Evolutionary conservation across 1,140 invertebrate genomes (phyloP).

Genomic region (Cylas formicarius): DNA sequence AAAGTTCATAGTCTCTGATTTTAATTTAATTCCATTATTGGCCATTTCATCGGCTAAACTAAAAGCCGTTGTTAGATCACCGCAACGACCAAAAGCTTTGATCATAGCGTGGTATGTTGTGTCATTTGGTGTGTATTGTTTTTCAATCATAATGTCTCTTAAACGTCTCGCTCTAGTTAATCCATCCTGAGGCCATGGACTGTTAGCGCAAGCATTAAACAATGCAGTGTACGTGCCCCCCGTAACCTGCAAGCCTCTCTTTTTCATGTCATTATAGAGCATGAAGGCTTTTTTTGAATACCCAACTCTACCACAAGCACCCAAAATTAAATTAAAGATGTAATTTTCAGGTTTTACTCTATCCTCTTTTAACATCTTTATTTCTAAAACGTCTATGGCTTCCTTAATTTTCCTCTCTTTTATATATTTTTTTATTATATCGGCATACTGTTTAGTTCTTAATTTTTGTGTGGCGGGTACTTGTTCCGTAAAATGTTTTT

Average conservation of each 20-base stretch:
- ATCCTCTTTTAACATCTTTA: conserved; percentile 66
- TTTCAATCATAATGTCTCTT: conserved; percentile 59
- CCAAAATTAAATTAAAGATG: conserved; percentile 73
- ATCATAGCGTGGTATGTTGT: conserved; percentile 83
- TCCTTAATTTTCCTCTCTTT: conserved; percentile 55
- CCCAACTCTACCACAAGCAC: conserved; percentile 69
- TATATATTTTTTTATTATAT: conserved; percentile 62
- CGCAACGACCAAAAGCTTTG: conserved; percentile 80
- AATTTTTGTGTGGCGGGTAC: conserved; percentile 45
- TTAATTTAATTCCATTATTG: conserved; percentile 55
- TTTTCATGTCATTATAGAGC: conserved; percentile 76
- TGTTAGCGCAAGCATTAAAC: conserved; percentile 82
- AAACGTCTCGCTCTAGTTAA: conserved; percentile 58
- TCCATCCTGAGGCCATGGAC: conserved; percentile 57
- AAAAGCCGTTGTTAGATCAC: conserved; percentile 69
- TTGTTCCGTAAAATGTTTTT: conserved; percentile 44
- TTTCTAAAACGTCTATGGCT: conserved; percentile 68
- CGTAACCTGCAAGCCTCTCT: conserved; percentile 57
- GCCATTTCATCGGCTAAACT: conserved; percentile 76
- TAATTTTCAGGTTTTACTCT: conserved; percentile 67
- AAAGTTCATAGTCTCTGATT: conserved; percentile 65
- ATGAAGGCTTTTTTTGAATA: conserved; percentile 78
- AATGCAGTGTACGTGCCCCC: conserved; percentile 71
- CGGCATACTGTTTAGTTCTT: conserved; percentile 54
- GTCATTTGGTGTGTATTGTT: conserved; percentile 60